Base-by-base conservation (phyloP, 1,140 invertebrate genomes). In the Myzus persicae region DNA sequence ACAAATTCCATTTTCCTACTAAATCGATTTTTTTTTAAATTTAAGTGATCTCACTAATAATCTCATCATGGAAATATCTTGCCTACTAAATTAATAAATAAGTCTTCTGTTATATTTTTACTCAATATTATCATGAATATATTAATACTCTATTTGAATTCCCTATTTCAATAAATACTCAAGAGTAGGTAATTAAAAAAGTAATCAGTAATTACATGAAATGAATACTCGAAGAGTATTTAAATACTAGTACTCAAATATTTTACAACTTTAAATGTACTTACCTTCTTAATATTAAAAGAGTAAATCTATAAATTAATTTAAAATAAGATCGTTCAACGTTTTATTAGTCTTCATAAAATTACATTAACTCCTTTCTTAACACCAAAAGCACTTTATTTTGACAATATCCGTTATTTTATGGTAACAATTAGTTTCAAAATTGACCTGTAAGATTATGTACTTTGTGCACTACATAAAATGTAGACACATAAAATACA, bases 341-440 rank as follows among this genome's bases (percentile, higher is more conserved):
- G 22, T 89, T 54, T 90, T 59, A 40, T 38, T 59, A 38, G 9
- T 40, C 3, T 59, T 38, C 20, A 40, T 54, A 90, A 54, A 88
- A 88, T 24, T 31, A 36, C 48, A 54, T 90, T 89, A 54, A 26
- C 8, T 90, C 8, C 9, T 54, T 90, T 59, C 11, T 40, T n/a
- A 31, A 90, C 24, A 42, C 36, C 5, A 7, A 59, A 31, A 26
- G 5, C 51, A 26, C 48, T 20, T 87, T 87, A 46, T 87, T 46
- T 26, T 48, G 85, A 87, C 85, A 87, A 87, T 46, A 87, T 26
- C 22, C 88, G 48, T 38, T 38, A 14, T 90, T 90, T 90, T 54
- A 90, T 51, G 20, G 36, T 31, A 31, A 42, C 36, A 90, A 90
- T 59, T 89, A 51, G 24, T 54, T 89, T 54, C 9, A 5, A 89